Base-by-base conservation (phyloP, 2,113 vertebrate genomes). In the Coreoperca whiteheadi region DNA sequence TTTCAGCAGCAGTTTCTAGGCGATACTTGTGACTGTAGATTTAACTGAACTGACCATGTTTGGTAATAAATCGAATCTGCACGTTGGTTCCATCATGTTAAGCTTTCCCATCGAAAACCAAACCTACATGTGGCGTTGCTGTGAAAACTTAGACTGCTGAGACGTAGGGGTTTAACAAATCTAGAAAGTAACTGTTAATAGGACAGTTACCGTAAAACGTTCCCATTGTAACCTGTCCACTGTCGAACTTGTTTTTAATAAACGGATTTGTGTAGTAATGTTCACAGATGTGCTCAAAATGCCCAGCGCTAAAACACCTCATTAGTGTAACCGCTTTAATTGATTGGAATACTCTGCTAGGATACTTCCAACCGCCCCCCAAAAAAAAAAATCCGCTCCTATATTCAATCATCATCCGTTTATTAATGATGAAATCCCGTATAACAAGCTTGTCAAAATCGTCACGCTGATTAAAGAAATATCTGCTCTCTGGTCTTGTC, bases 11-110 rank as follows among this genome's bases (percentile, higher is more conserved):
- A 72, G 54, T 79, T 80, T 70, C 34, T 74, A 84, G 82, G 75
- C 92, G 82, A 88, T 66, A 87, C 41, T 66, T 91, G 88, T 88
- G 72, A 84, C 83, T 83, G 74, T 84, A 91, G 79, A 67, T 64
- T 64, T 70, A 82, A 77, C 43, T 72, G 46, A 82, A 68, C 75
- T 82, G 25, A 70, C 68, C 32, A 68, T 86, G 53, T 80, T 86
- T 85, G 65, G 25, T 83, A 64, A 79, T 32, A 80, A 83, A 79
- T 75, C 73, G 37, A 86, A 86, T 61, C 74, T 89, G 86, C 90
- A 91, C 89, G 84, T 78, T 88, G 57, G 54, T 83, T 88, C 74
- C 85, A 84, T 82, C 61, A 64, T 85, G 50, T 84, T 28, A 61
- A 88, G 43, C 59, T 34, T 83, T 74, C 51, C 68, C 67, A 82